phyloP scores from a whole-genome alignment of 2,888 invertebrate genomes.

The Pachymerium ferrugineum region DNA sequence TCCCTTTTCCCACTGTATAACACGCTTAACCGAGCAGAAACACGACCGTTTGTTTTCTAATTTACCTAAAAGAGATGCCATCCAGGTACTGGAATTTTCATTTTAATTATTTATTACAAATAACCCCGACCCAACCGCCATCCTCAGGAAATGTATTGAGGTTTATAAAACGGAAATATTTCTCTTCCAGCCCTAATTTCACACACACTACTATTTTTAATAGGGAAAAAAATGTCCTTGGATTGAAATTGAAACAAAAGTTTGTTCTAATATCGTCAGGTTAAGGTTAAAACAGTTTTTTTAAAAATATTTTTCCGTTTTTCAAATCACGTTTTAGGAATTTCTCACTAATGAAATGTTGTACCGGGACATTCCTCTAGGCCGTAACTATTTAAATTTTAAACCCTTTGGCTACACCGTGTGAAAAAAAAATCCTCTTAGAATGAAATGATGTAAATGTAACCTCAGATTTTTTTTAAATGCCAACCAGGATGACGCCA shows the following conservation, averaged over 20 bases:
- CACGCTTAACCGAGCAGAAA: background rate
- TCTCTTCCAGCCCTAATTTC: no score
- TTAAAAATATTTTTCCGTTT: background rate
- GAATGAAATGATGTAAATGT: no score
- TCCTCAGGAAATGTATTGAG: conserved; percentile 9
- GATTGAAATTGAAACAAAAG: no score
- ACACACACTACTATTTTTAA: no score
- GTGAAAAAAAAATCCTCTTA: no score
- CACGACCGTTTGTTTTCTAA: background rate
- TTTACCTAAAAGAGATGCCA: background rate
- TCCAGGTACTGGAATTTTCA: background rate
- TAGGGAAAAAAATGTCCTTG: background rate
- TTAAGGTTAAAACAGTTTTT: no score
- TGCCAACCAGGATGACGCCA: no score
- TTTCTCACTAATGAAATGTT: background rate
- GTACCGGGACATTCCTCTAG: conserved; percentile 2
- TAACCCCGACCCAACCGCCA: no score
- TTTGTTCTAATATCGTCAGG: no score
- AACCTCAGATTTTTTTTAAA: no score
- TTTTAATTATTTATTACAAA: background rate
- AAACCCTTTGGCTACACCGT: background rate
- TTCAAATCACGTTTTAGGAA: no score
- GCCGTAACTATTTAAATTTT: background rate
- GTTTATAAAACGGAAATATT: background rate
- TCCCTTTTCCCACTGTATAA: background rate